Percentiles rank a stretch among this genome's conserved stretches.
These are phyloP conservation scores for Mechanitis messenoides DNA, from an alignment of 2,888 invertebrate genomes.

Conservation along the genomic window DNA sequence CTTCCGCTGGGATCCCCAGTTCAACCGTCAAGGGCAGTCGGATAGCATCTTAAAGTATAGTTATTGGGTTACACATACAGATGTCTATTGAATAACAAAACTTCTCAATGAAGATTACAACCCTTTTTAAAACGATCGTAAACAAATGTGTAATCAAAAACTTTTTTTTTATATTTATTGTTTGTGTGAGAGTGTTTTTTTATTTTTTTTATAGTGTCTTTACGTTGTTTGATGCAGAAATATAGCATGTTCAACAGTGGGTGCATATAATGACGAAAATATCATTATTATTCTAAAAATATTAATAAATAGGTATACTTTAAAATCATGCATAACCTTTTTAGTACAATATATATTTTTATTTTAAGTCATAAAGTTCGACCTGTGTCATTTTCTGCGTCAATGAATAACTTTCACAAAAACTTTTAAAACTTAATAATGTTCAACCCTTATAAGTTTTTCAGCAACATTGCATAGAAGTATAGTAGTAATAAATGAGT, in stretches of 20 bases:
- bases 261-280: constrained; percentile 4
- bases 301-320: neutral
- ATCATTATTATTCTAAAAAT: neutral
- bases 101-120: no score
- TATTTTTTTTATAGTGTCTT: neutral
- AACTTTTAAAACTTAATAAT: constrained; percentile 27
- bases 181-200: constrained; percentile 9
- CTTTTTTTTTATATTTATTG: neutral
- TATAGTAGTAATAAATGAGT: constrained; percentile 22
- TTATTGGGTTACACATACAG: neutral
- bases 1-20: constrained; percentile 47
- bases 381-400: constrained; percentile 13
- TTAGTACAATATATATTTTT: constrained; percentile 8
- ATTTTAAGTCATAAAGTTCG: constrained; percentile 14
- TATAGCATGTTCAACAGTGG: constrained; percentile 1
- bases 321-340: constrained; percentile 9
- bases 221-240: neutral
- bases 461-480: neutral
- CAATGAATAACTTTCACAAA: constrained; percentile 22
- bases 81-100: no score
- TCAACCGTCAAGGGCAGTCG: constrained; percentile 65
- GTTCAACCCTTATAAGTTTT: no score
- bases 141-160: neutral
- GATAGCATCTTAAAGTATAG: constrained; percentile 50
- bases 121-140: no score